Evolutionary conservation across 1,140 invertebrate species (phyloP).

Genomic region (Hormaphis cornu): DNA sequence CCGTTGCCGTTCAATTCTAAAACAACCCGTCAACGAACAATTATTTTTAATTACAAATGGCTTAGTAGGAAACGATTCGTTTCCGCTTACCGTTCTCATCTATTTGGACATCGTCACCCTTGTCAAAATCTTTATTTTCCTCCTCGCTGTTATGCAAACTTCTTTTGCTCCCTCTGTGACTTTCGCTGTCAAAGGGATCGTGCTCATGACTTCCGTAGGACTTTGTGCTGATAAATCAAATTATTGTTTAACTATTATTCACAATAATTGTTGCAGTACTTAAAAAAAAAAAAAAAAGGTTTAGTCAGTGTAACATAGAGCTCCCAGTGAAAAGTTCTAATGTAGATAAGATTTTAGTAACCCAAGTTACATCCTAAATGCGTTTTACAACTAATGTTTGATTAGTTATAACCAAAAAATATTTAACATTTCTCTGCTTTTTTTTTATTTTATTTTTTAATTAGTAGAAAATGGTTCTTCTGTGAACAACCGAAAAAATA

Average conservation of each 20-base stretch:
- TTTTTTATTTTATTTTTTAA: too few relatives aligned
- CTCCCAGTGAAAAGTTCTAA: too few relatives aligned
- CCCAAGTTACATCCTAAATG: too few relatives aligned
- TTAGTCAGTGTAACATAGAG: too few relatives aligned
- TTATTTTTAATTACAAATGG: not conserved
- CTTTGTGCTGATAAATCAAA: slow-evolving; percentile 58
- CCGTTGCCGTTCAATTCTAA: not conserved
- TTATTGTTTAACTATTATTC: not conserved
- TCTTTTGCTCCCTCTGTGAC: slow-evolving; percentile 75
- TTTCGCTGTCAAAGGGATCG: slow-evolving; percentile 74
- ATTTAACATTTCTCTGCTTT: too few relatives aligned
- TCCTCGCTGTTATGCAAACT: slow-evolving; percentile 64
- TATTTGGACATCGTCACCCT: slow-evolving; percentile 69
- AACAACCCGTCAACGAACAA: not conserved
- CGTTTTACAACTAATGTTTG: too few relatives aligned
- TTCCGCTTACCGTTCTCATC: not conserved
- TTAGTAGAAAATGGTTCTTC: too few relatives aligned
- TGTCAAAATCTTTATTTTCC: slow-evolving; percentile 80
- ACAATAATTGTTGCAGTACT: too few relatives aligned
- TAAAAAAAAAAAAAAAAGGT: too few relatives aligned
- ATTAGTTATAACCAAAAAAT: too few relatives aligned
- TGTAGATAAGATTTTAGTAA: too few relatives aligned
- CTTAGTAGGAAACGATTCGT: not conserved
- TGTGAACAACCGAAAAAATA: too few relatives aligned
- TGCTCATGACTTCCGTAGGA: slow-evolving; percentile 88